A percentile compares a stretch with the other conserved stretches of the same genome.
These are phyloP conservation scores for human (Homo sapiens) DNA, from an alignment of 2,113 vertebrate genomes.

Conservation along the genomic window DNA sequence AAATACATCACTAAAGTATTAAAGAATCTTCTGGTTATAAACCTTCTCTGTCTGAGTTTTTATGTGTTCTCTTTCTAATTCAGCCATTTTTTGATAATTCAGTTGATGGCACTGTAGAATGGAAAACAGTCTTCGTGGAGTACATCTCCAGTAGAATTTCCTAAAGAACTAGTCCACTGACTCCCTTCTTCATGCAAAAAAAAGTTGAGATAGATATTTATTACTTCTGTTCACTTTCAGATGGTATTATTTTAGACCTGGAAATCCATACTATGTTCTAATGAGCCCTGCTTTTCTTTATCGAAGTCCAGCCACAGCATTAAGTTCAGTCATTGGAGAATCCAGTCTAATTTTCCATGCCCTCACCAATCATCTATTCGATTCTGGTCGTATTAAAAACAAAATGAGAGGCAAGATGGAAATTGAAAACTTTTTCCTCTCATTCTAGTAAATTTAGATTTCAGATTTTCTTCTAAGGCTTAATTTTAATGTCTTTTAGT, in stretches of 20 bases:
- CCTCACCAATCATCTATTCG: background rate
- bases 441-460: background rate
- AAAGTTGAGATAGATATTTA: background rate
- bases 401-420: background rate
- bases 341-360: background rate
- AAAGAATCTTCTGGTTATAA: background rate
- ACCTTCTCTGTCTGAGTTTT: slow-evolving; percentile 34
- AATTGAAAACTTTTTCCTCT: background rate
- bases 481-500: background rate
- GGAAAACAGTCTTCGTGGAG: slow-evolving; percentile 55
- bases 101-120: slow-evolving; percentile 53
- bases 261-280: background rate
- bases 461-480: background rate
- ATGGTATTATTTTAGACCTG: background rate
- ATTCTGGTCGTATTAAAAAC: background rate
- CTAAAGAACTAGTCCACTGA: background rate
- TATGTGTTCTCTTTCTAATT: slow-evolving; percentile 47
- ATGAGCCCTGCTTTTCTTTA: background rate
- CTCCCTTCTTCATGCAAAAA: background rate
- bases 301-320: background rate
- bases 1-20: background rate
- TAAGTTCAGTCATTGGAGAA: background rate
- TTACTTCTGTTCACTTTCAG: background rate
- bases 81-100: slow-evolving; percentile 68
- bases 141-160: slow-evolving; percentile 45